phyloP scores from a whole-genome alignment of 2,113 vertebrate genomes.

The Naja naja region DNA sequence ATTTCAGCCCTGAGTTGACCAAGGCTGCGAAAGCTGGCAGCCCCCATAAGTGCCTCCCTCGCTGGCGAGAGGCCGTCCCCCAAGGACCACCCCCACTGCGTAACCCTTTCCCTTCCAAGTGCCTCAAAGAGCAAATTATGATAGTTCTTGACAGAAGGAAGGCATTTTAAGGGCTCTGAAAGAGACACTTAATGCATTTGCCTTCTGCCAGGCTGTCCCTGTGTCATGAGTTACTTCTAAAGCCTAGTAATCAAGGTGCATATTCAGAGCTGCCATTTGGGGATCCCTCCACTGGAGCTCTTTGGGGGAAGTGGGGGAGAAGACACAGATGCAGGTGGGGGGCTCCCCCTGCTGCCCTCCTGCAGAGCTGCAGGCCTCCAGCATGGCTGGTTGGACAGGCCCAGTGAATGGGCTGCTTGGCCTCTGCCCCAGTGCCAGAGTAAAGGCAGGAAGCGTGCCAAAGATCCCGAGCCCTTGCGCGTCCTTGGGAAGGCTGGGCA shows the following conservation, averaged over 20 bases:
- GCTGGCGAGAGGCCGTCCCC: not conserved
- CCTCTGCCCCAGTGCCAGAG: not conserved
- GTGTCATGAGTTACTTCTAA: slow-evolving; percentile 81
- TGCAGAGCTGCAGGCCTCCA: slow-evolving; percentile 57
- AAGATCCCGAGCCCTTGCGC: not conserved
- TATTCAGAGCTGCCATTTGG: slow-evolving; percentile 95
- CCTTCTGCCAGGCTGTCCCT: slow-evolving; percentile 90
- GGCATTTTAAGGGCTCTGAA: slow-evolving; percentile 69
- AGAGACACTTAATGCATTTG: slow-evolving; percentile 68
- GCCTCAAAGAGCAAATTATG: slow-evolving; percentile 70
- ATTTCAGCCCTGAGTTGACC: not conserved
- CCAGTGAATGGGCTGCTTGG: not conserved
- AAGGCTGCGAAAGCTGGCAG: not conserved
- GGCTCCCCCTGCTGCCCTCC: slow-evolving; percentile 82
- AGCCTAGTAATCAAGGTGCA: slow-evolving; percentile 95
- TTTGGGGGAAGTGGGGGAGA: slow-evolving; percentile 26
- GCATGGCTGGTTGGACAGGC: not conserved
- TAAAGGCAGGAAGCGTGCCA: not conserved
- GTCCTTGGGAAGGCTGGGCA: not conserved
- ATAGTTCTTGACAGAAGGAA: slow-evolving; percentile 91
- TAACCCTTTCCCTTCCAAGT: slow-evolving; percentile 55
- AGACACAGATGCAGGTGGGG: slow-evolving; percentile 77
- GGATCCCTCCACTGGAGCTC: slow-evolving; percentile 80
- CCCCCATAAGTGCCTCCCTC: not conserved
- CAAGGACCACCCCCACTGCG: not conserved